Conservation (phyloP, 2,797 vertebrate species). For the Macropus fuliginosus region DNA sequence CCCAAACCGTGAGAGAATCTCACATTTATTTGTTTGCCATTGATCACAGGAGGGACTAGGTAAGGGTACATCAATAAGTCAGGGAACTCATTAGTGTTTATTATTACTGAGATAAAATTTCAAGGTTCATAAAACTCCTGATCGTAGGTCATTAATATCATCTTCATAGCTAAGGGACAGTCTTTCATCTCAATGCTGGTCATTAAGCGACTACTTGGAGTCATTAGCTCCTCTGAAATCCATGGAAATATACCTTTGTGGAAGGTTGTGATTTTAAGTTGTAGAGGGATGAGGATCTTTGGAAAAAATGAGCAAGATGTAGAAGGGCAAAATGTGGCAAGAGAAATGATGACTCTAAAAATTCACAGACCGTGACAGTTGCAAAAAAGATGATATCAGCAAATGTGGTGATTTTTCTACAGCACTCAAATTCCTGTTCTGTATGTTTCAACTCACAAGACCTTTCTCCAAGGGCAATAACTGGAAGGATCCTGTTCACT, state of each 20-base stretch:
- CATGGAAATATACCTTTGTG: neutral
- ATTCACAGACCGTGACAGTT: slow-evolving; percentile 57
- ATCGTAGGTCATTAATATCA: neutral
- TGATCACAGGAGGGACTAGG: neutral
- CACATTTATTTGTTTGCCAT: neutral
- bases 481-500: neutral
- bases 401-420: slow-evolving; percentile 60
- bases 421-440: slow-evolving; percentile 47
- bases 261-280: slow-evolving; percentile 7
- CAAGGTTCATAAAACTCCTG: neutral
- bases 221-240: neutral
- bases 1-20: neutral
- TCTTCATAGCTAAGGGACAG: neutral
- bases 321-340: slow-evolving; percentile 30
- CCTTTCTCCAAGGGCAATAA: slow-evolving; percentile 49
- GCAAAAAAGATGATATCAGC: slow-evolving; percentile 58
- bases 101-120: slow-evolving; percentile 4
- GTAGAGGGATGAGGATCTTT: slow-evolving; percentile 3
- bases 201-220: neutral
- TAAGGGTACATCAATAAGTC: neutral
- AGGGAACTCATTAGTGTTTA: slow-evolving; percentile 24
- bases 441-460: slow-evolving; percentile 10
- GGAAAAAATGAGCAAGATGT: slow-evolving; percentile 45
- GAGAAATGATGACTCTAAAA: slow-evolving; percentile 32
- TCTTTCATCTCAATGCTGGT: neutral